Evolutionary conservation across 2,888 invertebrate species (phyloP), one percentile per base, ranked within the genome.

Genomic region (Ornithoptera alexandrae): DNA sequence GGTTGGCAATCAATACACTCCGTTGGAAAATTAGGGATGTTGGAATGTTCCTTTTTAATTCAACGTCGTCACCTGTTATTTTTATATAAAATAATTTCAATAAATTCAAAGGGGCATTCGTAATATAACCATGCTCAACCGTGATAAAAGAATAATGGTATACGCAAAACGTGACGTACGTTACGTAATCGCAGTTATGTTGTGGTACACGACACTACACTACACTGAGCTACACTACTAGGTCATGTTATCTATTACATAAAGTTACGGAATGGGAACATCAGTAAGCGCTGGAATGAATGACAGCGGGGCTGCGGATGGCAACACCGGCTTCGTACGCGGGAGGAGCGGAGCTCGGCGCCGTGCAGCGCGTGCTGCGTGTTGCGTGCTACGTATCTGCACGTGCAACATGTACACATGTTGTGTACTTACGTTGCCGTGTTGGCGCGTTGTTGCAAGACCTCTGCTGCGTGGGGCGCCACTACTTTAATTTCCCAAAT

Each of bases 121-220:
- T 10, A 39, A 10, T 39, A 39, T 39, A 39, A 39, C 1, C 10
- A 39, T 39, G 39, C 7, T 39, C 7, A 39, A 39, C 39, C 7
- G 10, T 39, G 53, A 2, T 12, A 24, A 59, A 15, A 24, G 8
- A 59, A 30, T 59, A 30, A 12, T 1, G 24, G 22, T 39, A 10
- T 39, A 7, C 39, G 24, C 42, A 30, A 65, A 60, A 50, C 17
- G 39, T n/a, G 15, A 36, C 18, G 46, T 20, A n/a, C 24, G 59
- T 69, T 69, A 69, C 64, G 65, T 69, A 69, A 69, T 20, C 60
- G 53, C 59, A 61, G 56, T 36, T 20, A 39, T 36, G 39, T 39
- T 58, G 61, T 53, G 24, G 60, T 67, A 10, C 39, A 39, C 8
- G 39, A 39, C 39, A 39, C 39, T 39, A 39, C 39, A 39, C 39